phyloP scores from a whole-genome alignment of 2,113 vertebrate species.

The Urocolius indicus region DNA sequence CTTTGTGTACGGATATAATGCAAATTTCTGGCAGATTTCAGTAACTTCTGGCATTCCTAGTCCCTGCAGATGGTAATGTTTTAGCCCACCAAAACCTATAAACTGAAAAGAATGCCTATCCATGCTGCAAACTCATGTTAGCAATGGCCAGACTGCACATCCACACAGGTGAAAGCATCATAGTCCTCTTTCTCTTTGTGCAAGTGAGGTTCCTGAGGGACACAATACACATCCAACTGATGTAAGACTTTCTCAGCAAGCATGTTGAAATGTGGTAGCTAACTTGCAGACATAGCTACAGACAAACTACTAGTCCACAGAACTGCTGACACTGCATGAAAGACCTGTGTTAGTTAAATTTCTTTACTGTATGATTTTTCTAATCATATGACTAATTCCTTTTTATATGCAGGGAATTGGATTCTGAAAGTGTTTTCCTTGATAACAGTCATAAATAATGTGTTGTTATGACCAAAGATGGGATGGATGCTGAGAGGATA shows the following conservation, averaged over 20 bases:
- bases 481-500: not conserved
- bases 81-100: not conserved
- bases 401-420: not conserved
- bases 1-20: not conserved
- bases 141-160: not conserved
- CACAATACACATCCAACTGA: rapidly evolving
- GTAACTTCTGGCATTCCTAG: not conserved
- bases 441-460: not conserved
- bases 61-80: rapidly evolving
- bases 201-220: not conserved
- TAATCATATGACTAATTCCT: not conserved
- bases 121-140: rapidly evolving
- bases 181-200: not conserved
- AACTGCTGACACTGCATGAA: not conserved
- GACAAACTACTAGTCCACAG: not conserved
- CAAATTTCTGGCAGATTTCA: not conserved
- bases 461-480: not conserved
- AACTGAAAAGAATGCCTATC: not conserved
- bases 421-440: not conserved
- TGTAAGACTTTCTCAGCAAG: too few species aligned
- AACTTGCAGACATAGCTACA: rapidly evolving
- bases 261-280: not conserved
- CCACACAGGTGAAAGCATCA: not conserved
- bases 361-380: not conserved
- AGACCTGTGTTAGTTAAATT: not conserved